Base-by-base conservation (phyloP, 2,888 invertebrate genomes). In the Loripinus fragilis region DNA sequence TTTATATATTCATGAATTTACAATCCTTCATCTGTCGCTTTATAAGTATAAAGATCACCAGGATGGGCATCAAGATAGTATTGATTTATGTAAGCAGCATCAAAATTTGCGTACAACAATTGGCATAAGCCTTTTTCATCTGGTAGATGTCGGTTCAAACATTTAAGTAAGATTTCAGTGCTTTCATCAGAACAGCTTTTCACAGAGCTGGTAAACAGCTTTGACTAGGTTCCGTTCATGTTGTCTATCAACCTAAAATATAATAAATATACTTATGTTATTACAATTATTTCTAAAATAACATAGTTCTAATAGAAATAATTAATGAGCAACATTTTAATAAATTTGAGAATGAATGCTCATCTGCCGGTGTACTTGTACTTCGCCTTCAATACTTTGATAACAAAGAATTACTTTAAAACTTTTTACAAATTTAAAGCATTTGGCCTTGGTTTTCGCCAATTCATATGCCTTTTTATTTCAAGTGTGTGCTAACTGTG, bases 31-130 rank as follows among this genome's bases (percentile, higher is more conserved):
- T 55, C 55, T 2, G 10, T 55, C 15, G 55, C 25, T 55, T 28
- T 17, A 20, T 28, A 55, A 17, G 55, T 55, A 55, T 25, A 55
- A 25, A 28, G 28, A 10, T 28, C 20, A 17, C 55, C 55, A 25
- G 23, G 25, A 17, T 25, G 5, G 30, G 55, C 55, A 55, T 55
- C 55, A 7, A 55, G 28, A 28, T 28, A 55, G 28, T 25, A 28
- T 28, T 55, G 55, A 28, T 55, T 55, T 55, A 55, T 55, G 55
- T 55, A 55, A 17, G 55, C 55, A 28, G 55, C 30, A 28, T 55
- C 55, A 55, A 55, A 55, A 55, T 55, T 55, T 7, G 55, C 28
- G 5, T 28, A 25, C 8, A 23, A 55, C 20, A 55, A 55, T 10
- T 28, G 55, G 28, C 25, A 28, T 10, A 55, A 7, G 28, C 28